Evolutionary conservation across 1,140 invertebrate species (phyloP), one percentile per base, ranked within the genome.

Genomic region (Panagrolaimus sp.): DNA sequence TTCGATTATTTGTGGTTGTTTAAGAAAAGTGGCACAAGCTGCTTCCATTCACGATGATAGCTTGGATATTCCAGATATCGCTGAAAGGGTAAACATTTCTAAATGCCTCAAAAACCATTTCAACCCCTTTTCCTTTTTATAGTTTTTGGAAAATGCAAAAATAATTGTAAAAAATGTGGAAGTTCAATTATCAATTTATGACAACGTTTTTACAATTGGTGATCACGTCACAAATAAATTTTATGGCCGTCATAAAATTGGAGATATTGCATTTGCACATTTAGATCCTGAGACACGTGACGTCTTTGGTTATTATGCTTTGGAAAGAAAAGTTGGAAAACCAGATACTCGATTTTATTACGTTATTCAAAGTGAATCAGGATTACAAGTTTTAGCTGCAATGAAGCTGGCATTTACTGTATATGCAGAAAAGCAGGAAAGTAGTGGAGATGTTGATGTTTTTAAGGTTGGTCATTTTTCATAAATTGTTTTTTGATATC

Each of bases 341-440:
- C 51, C 51, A 5, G 51, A 57, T 16, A 16, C 51, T 4, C 14
- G 51, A 16, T 57, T 20, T 57, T 57, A 57, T 23, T 57, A 57
- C 20, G 51, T 57, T 1, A 57, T 57, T 23, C 20, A 20, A 1
- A 57, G 51, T 57, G 51, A 57, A 25, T 57, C 13, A 4, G 51
- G 20, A 27, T 11, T 27, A 8, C 51, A 57, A 16, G 27, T 57
- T 57, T 27, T 57, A 27, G 51, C 51, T 4, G 20, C 51, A 27
- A 57, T 57, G 20, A 57, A 57, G n/a, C 27, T 57, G 51, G 51
- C 51, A 20, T 57, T 57, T 57, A 27, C 27, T 13, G 51, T 57
- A 20, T 57, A 25, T 20, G 51, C 20, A 11, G 51, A 57, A 25
- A 38, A 38, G 31, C 31, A 57, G n/a, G 27, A 20, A 2, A 27